Evolutionary conservation across 1,140 invertebrate species (phyloP), one percentile per base, ranked within the genome.

Genomic region (Protaetia brevitarsis): DNA sequence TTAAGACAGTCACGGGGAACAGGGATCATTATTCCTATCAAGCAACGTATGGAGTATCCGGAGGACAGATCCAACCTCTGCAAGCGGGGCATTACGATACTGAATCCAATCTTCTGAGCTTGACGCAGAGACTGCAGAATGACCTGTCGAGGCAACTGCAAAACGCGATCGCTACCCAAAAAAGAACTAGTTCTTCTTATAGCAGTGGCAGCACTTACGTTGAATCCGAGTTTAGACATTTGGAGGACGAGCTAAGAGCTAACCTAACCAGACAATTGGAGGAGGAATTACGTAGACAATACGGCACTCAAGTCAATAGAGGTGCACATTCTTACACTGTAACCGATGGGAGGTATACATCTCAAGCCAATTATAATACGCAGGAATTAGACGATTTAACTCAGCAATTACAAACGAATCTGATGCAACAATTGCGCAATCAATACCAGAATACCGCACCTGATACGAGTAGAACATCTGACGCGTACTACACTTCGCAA

Each of bases 201-300:
- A 27, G 23, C 2, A 21, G 34, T n/a, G 45, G 34, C n/a, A 23
- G 13, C 6, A 21, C n/a, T 37, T 31, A 34, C 28, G 21, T 66
- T 34, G 61, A 64, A 59, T 23, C 36, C 31, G 28, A 60, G n/a
- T 62, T 29, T 6, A 56, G 57, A 66, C 19, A 29, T 60, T 62
- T 36, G 31, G 63, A 64, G 67, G 62, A 68, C 13, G 76, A 78
- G 66, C 58, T 78, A 41, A 65, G 66, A 11, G 27, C 59, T 19
- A 78, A 78, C 51, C 61, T 78, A 19, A 75, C 76, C 0, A 64
- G 68, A 23, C 67, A 71, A 62, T 62, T 78, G 6, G 68, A 77
- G 66, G 64, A 74, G 21, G 68, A 70, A 13, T 57, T 78, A 7
- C 36, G 66, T 2, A 64, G 51, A 23, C 69, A 71, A 56, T 78